A percentile compares a stretch with the other conserved stretches of the same genome.
Evolutionary conservation across 2,797 vertebrate species (phyloP).

Genomic region (Poecilia picta): DNA sequence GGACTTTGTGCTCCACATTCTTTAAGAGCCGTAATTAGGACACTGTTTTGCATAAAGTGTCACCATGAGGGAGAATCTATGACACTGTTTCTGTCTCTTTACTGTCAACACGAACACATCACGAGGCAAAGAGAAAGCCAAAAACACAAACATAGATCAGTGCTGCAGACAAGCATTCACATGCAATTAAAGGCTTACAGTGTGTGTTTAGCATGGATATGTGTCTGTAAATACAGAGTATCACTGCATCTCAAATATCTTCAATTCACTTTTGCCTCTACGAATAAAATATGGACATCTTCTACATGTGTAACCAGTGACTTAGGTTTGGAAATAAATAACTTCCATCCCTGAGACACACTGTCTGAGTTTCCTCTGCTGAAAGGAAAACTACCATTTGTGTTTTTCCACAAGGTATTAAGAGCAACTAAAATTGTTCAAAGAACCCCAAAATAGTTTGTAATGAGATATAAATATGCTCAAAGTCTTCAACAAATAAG

Average conservation of each 20-base stretch:
- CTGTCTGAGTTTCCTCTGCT: not conserved
- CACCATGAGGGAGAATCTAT: conserved; percentile 54
- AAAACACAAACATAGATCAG: conserved; percentile 7
- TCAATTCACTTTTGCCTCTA: conserved; percentile 1
- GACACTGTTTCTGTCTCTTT: conserved; percentile 40
- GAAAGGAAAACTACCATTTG: not conserved
- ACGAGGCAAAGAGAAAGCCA: conserved; percentile 10
- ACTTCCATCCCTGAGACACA: conserved; percentile 3
- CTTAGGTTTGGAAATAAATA: conserved; percentile 18
- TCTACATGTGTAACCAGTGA: not conserved
- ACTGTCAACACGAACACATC: conserved; percentile 47
- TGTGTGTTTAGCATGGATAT: not conserved
- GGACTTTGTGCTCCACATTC: conserved; percentile 47
- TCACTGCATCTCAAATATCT: conserved; percentile 3
- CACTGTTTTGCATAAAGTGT: conserved; percentile 51
- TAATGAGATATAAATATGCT: conserved; percentile 51
- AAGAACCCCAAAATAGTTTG: conserved; percentile 59
- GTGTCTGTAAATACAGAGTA: not conserved
- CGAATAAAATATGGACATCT: conserved; percentile 10
- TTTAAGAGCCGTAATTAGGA: conserved; percentile 54
- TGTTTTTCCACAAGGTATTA: conserved; percentile 25
- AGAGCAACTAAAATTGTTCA: conserved; percentile 59
- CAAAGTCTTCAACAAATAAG: conserved; percentile 41
- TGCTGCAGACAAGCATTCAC: not conserved
- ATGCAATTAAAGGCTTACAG: conserved; percentile 1